These are phyloP conservation scores for Calephelis virginiensis DNA, from an alignment of 1,140 invertebrate species.

Conservation along the genomic window DNA sequence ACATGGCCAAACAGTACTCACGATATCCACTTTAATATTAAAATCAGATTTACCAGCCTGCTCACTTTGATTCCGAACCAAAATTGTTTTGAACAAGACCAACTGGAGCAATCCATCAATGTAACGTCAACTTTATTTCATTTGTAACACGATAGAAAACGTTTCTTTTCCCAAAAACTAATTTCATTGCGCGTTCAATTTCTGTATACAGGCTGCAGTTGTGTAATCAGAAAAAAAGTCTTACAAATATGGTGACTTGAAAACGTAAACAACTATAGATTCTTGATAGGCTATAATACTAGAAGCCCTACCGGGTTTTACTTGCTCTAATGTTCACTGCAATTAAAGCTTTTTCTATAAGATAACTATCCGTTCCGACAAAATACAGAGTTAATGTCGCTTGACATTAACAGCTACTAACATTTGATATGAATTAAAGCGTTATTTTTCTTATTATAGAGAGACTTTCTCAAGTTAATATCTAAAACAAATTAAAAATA, in stretches of 20 bases:
- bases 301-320: too few relatives aligned
- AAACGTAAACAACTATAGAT: neutral
- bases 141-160: neutral
- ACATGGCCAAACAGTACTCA: conserved; percentile 10
- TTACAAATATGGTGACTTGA: neutral
- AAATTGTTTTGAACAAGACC: neutral
- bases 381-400: too few relatives aligned
- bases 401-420: too few relatives aligned
- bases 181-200: neutral
- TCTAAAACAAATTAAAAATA: too few relatives aligned
- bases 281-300: too few relatives aligned
- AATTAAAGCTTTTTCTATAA: too few relatives aligned
- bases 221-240: neutral
- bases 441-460: too few relatives aligned
- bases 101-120: conserved; percentile 2
- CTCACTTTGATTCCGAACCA: conserved; percentile 10
- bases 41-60: conserved; percentile 11
- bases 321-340: too few relatives aligned
- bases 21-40: conserved; percentile 9
- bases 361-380: too few relatives aligned
- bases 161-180: neutral
- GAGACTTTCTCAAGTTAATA: too few relatives aligned
- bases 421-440: too few relatives aligned
- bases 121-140: conserved; percentile 5
- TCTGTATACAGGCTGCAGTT: neutral